These are phyloP conservation scores for Myotis findleyi DNA, from an alignment of 2,797 vertebrate species.

Conservation along the genomic window DNA sequence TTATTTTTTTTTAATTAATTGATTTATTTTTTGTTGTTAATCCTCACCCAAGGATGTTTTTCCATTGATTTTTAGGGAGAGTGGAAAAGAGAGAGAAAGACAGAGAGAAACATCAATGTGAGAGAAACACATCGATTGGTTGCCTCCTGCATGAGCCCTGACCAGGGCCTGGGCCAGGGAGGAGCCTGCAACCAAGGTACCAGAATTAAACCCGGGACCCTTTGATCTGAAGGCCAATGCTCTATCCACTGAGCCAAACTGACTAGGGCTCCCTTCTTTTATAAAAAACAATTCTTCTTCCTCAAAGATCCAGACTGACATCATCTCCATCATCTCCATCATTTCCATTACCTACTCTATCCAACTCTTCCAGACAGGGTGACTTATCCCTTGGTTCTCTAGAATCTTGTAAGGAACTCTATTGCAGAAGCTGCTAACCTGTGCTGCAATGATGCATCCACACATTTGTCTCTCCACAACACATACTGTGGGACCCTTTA, in stretches of 20 bases:
- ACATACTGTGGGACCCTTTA: not conserved
- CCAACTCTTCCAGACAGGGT: not conserved
- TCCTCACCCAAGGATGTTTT: too few species aligned
- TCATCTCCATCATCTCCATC: not conserved
- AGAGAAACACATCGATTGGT: too few species aligned
- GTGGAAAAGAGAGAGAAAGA: too few species aligned
- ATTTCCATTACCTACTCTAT: not conserved
- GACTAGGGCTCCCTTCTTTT: not conserved
- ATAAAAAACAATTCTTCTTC: not conserved
- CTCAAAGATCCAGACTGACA: not conserved
- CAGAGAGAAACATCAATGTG: too few species aligned
- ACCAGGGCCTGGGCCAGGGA: too few species aligned
- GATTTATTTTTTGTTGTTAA: too few species aligned
- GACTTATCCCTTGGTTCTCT: not conserved
- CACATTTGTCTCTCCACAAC: not conserved
- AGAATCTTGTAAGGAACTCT: not conserved
- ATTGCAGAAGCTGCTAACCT: not conserved
- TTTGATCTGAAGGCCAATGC: too few species aligned
- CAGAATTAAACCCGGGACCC: too few species aligned
- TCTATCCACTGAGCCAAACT: too few species aligned
- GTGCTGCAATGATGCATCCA: fast-evolving
- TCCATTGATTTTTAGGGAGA: too few species aligned
- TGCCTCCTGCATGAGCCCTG: too few species aligned
- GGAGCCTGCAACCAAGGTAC: too few species aligned
- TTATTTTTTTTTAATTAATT: not conserved